Evolutionary conservation across 2,797 vertebrate species (phyloP), one percentile per base, ranked within the genome.

Genomic region (Chaetodon trifasciatus): DNA sequence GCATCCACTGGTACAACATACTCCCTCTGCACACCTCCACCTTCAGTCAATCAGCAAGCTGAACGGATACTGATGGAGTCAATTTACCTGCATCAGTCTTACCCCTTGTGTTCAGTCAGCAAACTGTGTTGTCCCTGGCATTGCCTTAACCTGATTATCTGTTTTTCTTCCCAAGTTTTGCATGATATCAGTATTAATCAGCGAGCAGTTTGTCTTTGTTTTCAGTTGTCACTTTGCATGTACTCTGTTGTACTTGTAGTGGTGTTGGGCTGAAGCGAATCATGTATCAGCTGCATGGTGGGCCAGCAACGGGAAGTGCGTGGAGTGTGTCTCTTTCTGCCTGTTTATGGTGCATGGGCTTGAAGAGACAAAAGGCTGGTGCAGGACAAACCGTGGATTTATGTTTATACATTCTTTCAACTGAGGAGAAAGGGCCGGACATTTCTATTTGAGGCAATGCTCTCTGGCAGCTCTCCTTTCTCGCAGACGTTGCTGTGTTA

Each of bases 21-120:
- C 73, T 73, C 77, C 70, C 83, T 76, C 76, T 23, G 21, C 10
- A 73, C 81, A 70, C 80, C 78, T 85, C 80, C 89, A 84, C 80
- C 84, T 88, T 90, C 89, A 93, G 92, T 72, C 93, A 94, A 86
- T 92, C 92, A 92, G 92, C 93, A 91, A 94, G 88, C 91, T 90
- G 89, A 92, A 89, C 82, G 89, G 87, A 92, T 86, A 78, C 89
- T 84, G 88, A 90, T 89, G 82, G 86, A 91, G 88, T 85, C 76
- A 55, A 37, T 84, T 70, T 71, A 83, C 78, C 85, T 77, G 85
- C 88, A 91, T 91, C 88, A 86, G 82, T 88, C 67, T 70, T 57
- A 39, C 77, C 49, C 50, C 78, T 58, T 81, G 71, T 81, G 74
- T 80, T 53, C 57, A 86, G 74, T 85, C 87, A 79, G 80, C 76